Conservation (phyloP, 1,140 invertebrate species). For the Lethrus apterus region DNA sequence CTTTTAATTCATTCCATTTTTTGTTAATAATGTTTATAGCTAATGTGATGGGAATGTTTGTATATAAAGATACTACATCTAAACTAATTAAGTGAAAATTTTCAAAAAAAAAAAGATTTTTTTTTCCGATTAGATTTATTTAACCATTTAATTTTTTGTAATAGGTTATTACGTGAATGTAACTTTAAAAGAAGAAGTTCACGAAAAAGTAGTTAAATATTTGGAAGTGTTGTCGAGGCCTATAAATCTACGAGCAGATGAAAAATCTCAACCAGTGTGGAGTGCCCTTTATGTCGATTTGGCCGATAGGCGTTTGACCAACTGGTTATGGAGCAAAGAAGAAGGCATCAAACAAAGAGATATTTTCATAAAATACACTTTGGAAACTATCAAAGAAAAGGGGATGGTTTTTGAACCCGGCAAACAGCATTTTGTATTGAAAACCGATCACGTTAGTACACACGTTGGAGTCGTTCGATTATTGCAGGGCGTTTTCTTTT, state of each 20-base stretch:
- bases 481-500: too few species aligned
- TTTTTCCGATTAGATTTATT: constrained; percentile 3
- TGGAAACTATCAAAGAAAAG: constrained; percentile 30
- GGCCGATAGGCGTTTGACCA: constrained; percentile 80
- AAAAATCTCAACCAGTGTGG: constrained; percentile 76
- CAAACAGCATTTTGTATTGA: constrained; percentile 26
- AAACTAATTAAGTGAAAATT: too few species aligned
- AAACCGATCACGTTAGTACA: constrained; percentile 17
- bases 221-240: constrained; percentile 86
- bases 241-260: constrained; percentile 67
- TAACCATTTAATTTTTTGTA: constrained; percentile 18
- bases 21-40: too few species aligned
- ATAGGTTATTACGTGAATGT: constrained; percentile 91
- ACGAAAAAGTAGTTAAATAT: constrained; percentile 89
- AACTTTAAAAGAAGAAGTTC: constrained; percentile 84
- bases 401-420: constrained; percentile 24
- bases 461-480: neutral
- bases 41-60: too few species aligned
- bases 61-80: too few species aligned
- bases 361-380: constrained; percentile 54
- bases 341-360: constrained; percentile 71
- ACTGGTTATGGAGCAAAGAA: constrained; percentile 78
- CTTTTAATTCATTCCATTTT: too few species aligned
- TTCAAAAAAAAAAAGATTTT: constrained; percentile 2
- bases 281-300: constrained; percentile 88